Evolutionary conservation across 2,113 vertebrate genomes (phyloP), one percentile per base, ranked within the genome.

Genomic region (Collichthys lucidus): DNA sequence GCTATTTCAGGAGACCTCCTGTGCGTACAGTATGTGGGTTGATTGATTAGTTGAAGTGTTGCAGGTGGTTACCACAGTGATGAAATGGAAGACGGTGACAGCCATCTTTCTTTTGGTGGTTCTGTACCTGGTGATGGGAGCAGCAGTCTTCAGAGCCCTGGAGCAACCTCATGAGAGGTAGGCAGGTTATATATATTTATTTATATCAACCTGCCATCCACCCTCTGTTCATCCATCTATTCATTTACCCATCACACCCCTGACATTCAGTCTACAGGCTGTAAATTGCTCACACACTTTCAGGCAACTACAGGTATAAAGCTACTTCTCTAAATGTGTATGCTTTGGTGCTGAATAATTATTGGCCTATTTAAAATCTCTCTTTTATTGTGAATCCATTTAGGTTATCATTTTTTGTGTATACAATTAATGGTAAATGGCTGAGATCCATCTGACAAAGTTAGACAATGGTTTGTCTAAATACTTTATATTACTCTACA

Each of bases 71-170:
- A 95, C 97, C 91, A 97, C 96, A 92, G 97, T 98, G 91, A 99
- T 98, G 98, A 98, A 98, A 96, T 97, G 98, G 97, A 98, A 98
- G 95, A 98, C 97, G 0, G 97, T 98, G 80, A 96, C 96, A 31
- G 97, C 96, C 87, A 97, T 98, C 86, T 99, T 98, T 93, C 93
- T 98, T 81, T 93, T 99, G 94, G 97, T 99, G 62, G 97, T 98
- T 31, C 93, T 98, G 73, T 99, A 98, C 85, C 94, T 99, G 93
- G 96, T 99, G 92, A 96, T 98, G 67, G 98, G 98, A 90, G 98
- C 97, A 87, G 96, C 96, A 0, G 97, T 98, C 63, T 98, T 99
- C 95, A 97, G 96, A 93, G 94, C 96, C 1, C 86, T 99, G 95
- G 98, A 99, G 79, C 96, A 99, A 92, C 97, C 97, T 74, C 95